Conservation (phyloP, 2,888 invertebrate genomes). For the Acleris sparsana region DNA sequence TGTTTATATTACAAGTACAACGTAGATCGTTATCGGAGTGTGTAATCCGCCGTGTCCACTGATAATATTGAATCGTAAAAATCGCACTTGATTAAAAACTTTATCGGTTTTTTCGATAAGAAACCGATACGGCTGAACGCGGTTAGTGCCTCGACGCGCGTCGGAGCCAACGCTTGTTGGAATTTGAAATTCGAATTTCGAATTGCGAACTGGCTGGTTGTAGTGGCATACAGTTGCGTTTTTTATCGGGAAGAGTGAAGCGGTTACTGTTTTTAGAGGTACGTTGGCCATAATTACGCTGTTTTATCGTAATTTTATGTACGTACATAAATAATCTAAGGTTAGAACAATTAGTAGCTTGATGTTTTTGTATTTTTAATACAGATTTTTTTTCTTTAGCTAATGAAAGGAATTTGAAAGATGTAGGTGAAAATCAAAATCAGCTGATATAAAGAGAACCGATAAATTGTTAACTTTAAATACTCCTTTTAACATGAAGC, state of each 20-base stretch:
- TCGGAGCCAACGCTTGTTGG: conserved; percentile 29
- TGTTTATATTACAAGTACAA: conserved; percentile 56
- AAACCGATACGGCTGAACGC: conserved; percentile 44
- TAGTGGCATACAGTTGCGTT: conserved; percentile 15
- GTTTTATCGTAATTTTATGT: not conserved
- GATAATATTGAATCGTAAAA: conserved; percentile 77
- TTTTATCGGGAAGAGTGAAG: conserved; percentile 18
- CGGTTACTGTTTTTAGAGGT: conserved; percentile 21
- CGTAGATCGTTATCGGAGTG: conserved; percentile 70
- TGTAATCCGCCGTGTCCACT: conserved; percentile 80
- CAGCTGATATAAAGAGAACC: too few relatives aligned
- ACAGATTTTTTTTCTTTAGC: too few relatives aligned
- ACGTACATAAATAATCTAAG: conserved; percentile 7
- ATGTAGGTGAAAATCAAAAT: too few relatives aligned
- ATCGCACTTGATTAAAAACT: conserved; percentile 74
- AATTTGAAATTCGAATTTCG: conserved; percentile 29
- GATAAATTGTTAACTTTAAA: too few relatives aligned
- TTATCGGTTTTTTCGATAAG: conserved; percentile 52
- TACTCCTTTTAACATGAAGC: too few relatives aligned
- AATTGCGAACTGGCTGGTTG: conserved; percentile 7
- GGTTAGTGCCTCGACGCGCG: conserved; percentile 35
- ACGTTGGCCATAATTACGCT: conserved; percentile 1
- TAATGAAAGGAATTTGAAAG: not conserved
- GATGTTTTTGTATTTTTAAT: not conserved
- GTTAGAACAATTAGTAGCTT: not conserved